phyloP scores from a whole-genome alignment of 2,113 vertebrate species.

The Meleagris gallopavo region DNA sequence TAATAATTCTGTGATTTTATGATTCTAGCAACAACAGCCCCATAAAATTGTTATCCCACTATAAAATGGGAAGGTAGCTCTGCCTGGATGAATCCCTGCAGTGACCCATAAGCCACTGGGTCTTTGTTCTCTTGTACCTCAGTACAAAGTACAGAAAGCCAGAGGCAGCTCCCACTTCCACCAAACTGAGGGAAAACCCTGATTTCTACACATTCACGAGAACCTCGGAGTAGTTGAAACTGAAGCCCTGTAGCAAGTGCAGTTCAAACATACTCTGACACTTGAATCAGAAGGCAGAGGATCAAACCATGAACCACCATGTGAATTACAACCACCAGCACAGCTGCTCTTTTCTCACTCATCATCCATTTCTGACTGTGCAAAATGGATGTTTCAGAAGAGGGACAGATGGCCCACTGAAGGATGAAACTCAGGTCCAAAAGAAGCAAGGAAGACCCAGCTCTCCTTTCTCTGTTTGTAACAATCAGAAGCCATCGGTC shows the following conservation, averaged over 20 bases:
- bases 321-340: neutral
- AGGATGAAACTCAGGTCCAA: neutral
- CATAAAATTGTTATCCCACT: neutral
- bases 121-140: neutral
- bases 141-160: neutral
- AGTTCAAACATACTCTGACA: too few relatives aligned
- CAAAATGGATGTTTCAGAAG: neutral
- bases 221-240: neutral
- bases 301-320: neutral
- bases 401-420: rapidly evolving
- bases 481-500: rapidly evolving
- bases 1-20: too few relatives aligned
- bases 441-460: neutral
- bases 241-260: rapidly evolving
- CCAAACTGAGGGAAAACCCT: neutral
- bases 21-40: neutral
- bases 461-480: neutral
- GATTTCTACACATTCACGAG: neutral
- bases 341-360: neutral
- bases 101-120: too few relatives aligned
- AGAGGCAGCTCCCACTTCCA: neutral
- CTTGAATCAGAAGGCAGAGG: neutral
- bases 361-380: neutral
- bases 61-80: neutral
- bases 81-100: neutral